Percentiles rank a stretch among this genome's conserved stretches.
Evolutionary conservation across 2,888 invertebrate genomes (phyloP).

Genomic region (Philhelius pedissequus): DNA sequence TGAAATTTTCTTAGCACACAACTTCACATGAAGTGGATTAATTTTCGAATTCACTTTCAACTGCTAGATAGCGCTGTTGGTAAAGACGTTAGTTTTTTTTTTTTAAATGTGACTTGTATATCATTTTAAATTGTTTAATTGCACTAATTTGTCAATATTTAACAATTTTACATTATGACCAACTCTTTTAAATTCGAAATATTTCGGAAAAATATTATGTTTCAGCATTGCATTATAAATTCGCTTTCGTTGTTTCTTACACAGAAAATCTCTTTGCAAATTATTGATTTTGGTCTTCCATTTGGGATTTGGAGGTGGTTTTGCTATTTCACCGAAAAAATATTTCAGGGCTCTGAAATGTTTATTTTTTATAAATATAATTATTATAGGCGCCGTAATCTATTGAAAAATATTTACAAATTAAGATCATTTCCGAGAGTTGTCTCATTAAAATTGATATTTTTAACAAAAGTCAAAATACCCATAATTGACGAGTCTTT

Average conservation of each 20-base stretch:
- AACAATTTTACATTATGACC: neutral
- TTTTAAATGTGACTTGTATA: too few species aligned
- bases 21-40: neutral
- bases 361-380: neutral
- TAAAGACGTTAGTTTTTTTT: neutral
- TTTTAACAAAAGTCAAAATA: neutral
- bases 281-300: conserved; percentile 8
- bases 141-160: neutral
- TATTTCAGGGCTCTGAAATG: neutral
- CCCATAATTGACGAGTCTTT: neutral
- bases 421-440: neutral
- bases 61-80: neutral
- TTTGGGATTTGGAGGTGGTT: neutral
- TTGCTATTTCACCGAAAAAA: neutral
- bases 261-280: neutral
- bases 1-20: neutral
- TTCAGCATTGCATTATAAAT: conserved; percentile 12
- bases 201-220: conserved; percentile 16
- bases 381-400: neutral
- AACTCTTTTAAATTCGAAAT: neutral
- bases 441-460: neutral
- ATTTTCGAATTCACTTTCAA: neutral
- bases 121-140: neutral
- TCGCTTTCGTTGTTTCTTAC: neutral
- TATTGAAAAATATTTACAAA: neutral